A percentile compares a stretch with the other conserved stretches of the same genome.
Evolutionary conservation across 1,140 invertebrate species (phyloP).

Genomic region (Platorchestia sp.): DNA sequence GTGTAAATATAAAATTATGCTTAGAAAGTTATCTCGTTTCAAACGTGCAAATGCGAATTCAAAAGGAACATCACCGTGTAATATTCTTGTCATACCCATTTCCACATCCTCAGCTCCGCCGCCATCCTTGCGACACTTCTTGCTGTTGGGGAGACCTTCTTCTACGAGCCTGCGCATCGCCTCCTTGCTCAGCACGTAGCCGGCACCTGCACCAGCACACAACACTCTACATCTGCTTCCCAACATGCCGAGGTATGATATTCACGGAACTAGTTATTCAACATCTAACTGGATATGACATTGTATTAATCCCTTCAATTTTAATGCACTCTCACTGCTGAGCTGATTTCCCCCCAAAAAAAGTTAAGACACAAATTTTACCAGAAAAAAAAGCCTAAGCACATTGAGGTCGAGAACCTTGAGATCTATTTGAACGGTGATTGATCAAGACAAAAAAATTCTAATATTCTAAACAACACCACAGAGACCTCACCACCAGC

Average conservation of each 20-base stretch:
- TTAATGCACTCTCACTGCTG: no score
- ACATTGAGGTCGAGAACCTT: no score
- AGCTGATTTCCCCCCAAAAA: no score
- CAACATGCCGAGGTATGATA: not conserved
- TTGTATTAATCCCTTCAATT: not conserved
- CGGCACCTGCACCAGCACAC: conserved; percentile 66
- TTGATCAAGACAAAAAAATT: not conserved
- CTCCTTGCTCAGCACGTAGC: conserved; percentile 90
- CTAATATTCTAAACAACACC: not conserved
- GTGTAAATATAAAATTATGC: no score
- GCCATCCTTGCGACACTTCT: conserved; percentile 70
- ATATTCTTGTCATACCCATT: conserved; percentile 71
- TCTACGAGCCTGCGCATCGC: conserved; percentile 83
- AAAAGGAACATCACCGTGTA: no score
- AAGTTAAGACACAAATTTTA: no score
- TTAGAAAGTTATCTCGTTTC: no score
- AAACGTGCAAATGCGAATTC: no score
- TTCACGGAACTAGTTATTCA: not conserved
- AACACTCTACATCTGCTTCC: not conserved
- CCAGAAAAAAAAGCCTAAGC: not conserved
- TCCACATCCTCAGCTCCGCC: conserved; percentile 67
- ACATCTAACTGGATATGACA: not conserved
- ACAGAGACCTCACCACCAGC: not conserved
- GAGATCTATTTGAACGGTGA: no score
- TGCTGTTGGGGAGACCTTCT: conserved; percentile 78